Evolutionary conservation across 2,888 invertebrate genomes (phyloP), one percentile per base, ranked within the genome.

Genomic region (Chalcosyrphus nemorum): DNA sequence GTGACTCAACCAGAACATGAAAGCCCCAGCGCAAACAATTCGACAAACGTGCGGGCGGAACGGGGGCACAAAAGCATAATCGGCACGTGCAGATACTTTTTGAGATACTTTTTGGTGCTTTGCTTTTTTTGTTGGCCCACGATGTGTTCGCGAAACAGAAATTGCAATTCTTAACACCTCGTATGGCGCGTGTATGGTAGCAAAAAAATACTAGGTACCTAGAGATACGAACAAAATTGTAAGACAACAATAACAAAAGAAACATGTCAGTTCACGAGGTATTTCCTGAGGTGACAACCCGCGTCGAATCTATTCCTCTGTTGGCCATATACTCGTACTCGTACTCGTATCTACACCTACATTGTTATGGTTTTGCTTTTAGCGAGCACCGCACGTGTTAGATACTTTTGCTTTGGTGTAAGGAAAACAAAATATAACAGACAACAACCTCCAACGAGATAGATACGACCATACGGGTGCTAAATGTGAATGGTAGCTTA

Each of bases 301-400:
- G 61, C 61, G 38, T 32, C 21, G 13, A 50, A 47, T 61, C 47
- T 21, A 35, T 19, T 52, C 4, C n/a, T 21, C 9, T 24, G 5
- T 70, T 3, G n/a, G n/a, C n/a, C n/a, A n/a, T n/a, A n/a, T n/a
- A n/a, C n/a, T n/a, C n/a, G n/a, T n/a, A n/a, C n/a, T n/a, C n/a
- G n/a, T n/a, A n/a, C n/a, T n/a, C n/a, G n/a, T n/a, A n/a, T n/a
- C n/a, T n/a, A n/a, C n/a, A n/a, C n/a, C n/a, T n/a, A 4, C 27
- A 27, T 47, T 78, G 57, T 72, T 72, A 41, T 47, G 27, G 13
- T 61, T 76, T 56, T 27, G 54, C 68, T 68, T 35, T 24, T 41
- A 66, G 61, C 76, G 3, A n/a, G 4, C 24, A 52, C 70, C 76
- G 82, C 82, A 82, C 82, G 82, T 82, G 82, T 82, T 78, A 29